Percentiles rank a stretch among this genome's conserved stretches.
Evolutionary conservation across 92 coral and sea anemone genomes (phyloP).

Genomic region (Blastomussa wellsi): DNA sequence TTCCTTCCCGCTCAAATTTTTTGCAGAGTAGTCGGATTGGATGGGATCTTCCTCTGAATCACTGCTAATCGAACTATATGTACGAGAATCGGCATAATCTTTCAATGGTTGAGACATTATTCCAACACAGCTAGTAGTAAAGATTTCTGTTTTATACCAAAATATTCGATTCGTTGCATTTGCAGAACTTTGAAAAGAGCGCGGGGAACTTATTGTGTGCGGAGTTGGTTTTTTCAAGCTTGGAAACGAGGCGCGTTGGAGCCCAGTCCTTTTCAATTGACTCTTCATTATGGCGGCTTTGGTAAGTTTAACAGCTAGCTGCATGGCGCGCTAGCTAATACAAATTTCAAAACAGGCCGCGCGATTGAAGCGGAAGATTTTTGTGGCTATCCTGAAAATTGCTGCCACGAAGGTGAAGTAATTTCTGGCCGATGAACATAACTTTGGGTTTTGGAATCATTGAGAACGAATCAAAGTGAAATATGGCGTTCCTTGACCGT

Average conservation of each 20-base stretch:
- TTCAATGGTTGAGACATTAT: too few relatives aligned
- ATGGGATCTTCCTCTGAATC: not conserved
- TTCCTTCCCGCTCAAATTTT: not conserved
- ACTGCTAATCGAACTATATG: too few relatives aligned
- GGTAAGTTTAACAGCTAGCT: not conserved
- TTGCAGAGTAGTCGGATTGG: not conserved
- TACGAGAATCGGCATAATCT: too few relatives aligned
- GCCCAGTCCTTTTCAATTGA: not conserved
- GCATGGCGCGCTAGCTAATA: not conserved
- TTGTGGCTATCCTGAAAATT: not conserved
- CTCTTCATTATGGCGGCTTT: constrained; percentile 18
- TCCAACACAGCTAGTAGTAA: too few relatives aligned
- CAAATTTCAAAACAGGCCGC: not conserved
- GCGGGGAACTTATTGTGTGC: not conserved
- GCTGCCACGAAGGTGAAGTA: not conserved
- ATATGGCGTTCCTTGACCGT: too few relatives aligned
- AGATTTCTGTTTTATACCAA: too few relatives aligned
- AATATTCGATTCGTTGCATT: not conserved
- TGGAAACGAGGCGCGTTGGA: not conserved
- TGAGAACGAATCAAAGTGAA: too few relatives aligned
- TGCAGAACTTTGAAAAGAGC: not conserved
- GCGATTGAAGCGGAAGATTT: not conserved
- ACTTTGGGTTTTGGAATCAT: not conserved
- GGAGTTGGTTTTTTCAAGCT: not conserved
- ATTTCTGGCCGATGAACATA: not conserved